Evolutionary conservation across 1,140 invertebrate species (phyloP), one percentile per base, ranked within the genome.

Genomic region (Sogatella furcifera): DNA sequence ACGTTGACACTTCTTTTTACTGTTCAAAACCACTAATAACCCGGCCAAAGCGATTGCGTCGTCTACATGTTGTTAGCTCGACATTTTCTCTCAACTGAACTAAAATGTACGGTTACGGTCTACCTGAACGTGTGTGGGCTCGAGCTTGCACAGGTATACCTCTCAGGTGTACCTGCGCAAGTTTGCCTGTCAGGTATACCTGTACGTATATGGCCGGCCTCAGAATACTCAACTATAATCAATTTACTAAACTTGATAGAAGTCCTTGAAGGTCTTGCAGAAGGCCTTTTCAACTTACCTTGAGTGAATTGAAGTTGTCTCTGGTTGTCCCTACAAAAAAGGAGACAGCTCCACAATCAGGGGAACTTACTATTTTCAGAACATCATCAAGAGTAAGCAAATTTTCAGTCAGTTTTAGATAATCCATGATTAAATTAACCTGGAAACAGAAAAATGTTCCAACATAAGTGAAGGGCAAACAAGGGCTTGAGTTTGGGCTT

Each of bases 301-400:
- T 82, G 78, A 91, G 90, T 19, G 83, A 84, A 62, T 95, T 83
- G 78, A 94, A 95, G 73, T 88, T 85, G 74, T 97, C 85, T 69
- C 94, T 79, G 10, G 94, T 97, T 19, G 88, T 95, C 1, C 95
- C 95, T 59, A 95, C 80, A 77, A 97, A 97, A 38, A 90, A 72
- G 4, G 91, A 92, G 21, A 91, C 80, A 8, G 92, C 94, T 43
- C 95, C 95, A 76, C 89, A 95, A 52, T 79, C 80, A 55, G 86
- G 76, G 44, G 85, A 82, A 14, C 78, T 73, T 0, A 92, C 88
- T 38, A 81, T 69, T 15, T 83, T 73, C 38, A 82, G 80, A 49
- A 92, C 82, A 46, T 80, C 73, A 31, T 82, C 80, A n/a, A 92
- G 71, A 66, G 83, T 77, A 43, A 96, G 74, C 69, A 82, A 80